phyloP scores from a whole-genome alignment of 2,888 invertebrate genomes.

The Campopleginae sp. region DNA sequence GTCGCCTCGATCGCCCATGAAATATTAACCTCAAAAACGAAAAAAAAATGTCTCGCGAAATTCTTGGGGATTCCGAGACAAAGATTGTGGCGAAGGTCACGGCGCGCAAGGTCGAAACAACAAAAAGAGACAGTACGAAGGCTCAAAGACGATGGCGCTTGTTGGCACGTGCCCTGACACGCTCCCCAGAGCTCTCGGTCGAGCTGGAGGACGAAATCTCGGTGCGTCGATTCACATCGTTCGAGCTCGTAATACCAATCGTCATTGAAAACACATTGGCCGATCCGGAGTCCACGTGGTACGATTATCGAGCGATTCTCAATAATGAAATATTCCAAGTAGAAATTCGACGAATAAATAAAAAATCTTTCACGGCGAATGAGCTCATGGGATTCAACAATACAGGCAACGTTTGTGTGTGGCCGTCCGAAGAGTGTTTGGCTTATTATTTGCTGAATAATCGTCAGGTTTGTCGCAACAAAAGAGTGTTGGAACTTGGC shows the following conservation, averaged over 20 bases:
- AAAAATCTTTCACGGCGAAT: conserved; percentile 87
- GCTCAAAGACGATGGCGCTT: conserved; percentile 90
- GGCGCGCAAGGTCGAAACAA: conserved; percentile 56
- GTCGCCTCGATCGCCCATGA: background rate
- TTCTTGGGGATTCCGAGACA: conserved; percentile 49
- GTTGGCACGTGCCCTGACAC: conserved; percentile 87
- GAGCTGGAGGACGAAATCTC: conserved; percentile 79
- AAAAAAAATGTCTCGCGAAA: conserved; percentile 61
- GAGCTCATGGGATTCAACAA: conserved; percentile 93
- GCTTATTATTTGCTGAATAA: conserved; percentile 89
- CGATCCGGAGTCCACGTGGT: conserved; percentile 85
- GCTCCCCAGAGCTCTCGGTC: conserved; percentile 71
- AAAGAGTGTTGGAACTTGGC: conserved; percentile 91
- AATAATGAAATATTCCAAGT: conserved; percentile 85
- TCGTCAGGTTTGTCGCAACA: conserved; percentile 87
- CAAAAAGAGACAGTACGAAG: conserved; percentile 72
- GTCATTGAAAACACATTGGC: conserved; percentile 74
- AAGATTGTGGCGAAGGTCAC: conserved; percentile 42
- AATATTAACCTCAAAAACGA: background rate
- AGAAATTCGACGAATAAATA: conserved; percentile 87
- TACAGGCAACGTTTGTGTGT: conserved; percentile 92
- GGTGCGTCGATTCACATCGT: conserved; percentile 83
- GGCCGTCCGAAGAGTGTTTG: conserved; percentile 92
- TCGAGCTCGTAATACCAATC: conserved; percentile 80
- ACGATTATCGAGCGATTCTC: conserved; percentile 86